Evolutionary conservation across 53 echinoderm and acorn worm species (phyloP).

Genomic region (Echinometra lucunter): DNA sequence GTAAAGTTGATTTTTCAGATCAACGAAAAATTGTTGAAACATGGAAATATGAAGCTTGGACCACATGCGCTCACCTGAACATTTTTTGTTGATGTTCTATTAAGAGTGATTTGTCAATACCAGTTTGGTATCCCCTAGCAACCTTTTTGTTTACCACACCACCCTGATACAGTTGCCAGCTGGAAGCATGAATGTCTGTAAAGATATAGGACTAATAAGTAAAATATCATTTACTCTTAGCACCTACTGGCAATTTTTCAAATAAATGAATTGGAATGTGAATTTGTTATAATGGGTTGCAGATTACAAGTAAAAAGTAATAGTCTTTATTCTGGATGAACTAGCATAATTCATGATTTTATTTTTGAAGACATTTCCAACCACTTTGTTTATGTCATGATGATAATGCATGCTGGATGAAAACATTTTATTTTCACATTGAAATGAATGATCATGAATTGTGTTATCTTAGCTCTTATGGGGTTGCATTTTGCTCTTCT

Average conservation of each 20-base stretch:
- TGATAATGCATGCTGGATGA: background rate
- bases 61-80: background rate
- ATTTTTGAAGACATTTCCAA: no score
- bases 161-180: slow-evolving; percentile 30
- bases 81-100: background rate
- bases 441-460: background rate
- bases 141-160: slow-evolving; percentile 1
- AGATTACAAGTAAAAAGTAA: no score
- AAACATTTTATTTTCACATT: background rate
- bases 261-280: no score
- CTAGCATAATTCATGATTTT: no score
- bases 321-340: no score
- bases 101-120: background rate
- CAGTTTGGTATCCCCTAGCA: slow-evolving; percentile 16
- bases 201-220: no score
- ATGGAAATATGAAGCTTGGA: background rate
- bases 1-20: slow-evolving; percentile 48
- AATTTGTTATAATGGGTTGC: no score
- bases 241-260: background rate
- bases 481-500: no score
- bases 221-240: no score
- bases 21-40: background rate
- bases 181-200: background rate
- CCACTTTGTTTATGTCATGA: no score
- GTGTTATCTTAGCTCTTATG: no score